Conservation (phyloP, 2,888 invertebrate species). For the Pyrochroa serraticornis region DNA sequence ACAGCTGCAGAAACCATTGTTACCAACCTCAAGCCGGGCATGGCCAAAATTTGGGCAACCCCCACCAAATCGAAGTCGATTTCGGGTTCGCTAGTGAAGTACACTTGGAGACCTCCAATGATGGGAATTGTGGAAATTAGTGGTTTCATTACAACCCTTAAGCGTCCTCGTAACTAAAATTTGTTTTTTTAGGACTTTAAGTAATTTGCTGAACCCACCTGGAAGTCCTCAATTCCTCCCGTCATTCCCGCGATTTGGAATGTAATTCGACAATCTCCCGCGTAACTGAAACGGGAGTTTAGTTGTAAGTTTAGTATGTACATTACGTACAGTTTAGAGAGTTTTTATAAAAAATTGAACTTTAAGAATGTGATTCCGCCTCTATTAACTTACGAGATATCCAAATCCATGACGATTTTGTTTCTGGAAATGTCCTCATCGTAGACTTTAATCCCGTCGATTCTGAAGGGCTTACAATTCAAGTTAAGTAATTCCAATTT, state of each 20-base stretch:
- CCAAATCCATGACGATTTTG: conserved; percentile 96
- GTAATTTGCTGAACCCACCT: conserved; percentile 58
- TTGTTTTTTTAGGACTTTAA: conserved; percentile 53
- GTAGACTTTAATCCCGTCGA: conserved; percentile 95
- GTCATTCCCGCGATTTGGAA: conserved; percentile 83
- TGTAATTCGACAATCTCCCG: conserved; percentile 95
- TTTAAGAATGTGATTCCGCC: too few relatives aligned
- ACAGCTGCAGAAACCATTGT: background rate
- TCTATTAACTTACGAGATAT: conserved; percentile 90
- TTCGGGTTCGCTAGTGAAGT: conserved; percentile 94
- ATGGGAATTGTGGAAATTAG: conserved; percentile 88
- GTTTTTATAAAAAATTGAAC: background rate
- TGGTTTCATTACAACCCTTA: conserved; percentile 93
- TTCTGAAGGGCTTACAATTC: conserved; percentile 80
- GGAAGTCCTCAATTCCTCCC: conserved; percentile 83
- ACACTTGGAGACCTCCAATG: conserved; percentile 93
- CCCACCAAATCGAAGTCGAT: conserved; percentile 97
- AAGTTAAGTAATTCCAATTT: conserved; percentile 7
- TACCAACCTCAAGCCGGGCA: conserved; percentile 72
- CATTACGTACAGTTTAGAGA: too few relatives aligned
- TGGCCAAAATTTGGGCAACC: conserved; percentile 90
- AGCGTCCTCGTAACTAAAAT: conserved; percentile 79
- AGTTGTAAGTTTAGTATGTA: conserved; percentile 18
- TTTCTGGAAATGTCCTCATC: conserved; percentile 88
- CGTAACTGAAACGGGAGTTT: conserved; percentile 69